phyloP scores from a whole-genome alignment of 2,113 vertebrate species.

The Zosterops lateralis region DNA sequence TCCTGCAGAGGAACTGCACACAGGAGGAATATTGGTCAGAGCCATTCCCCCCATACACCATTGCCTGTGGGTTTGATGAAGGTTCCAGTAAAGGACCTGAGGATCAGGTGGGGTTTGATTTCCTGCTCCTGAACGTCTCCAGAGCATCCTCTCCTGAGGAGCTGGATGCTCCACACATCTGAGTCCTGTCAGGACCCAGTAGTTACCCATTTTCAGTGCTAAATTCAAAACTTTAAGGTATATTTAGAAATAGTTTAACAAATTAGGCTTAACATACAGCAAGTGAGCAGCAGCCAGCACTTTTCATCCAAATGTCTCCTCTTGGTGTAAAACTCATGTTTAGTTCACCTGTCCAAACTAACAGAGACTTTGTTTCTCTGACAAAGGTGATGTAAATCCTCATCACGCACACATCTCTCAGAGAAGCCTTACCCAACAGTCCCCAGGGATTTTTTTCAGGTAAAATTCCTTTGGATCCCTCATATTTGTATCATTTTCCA shows the following conservation, averaged over 20 bases:
- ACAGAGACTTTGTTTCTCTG: background rate
- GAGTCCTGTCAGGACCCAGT: background rate
- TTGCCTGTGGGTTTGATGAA: slow-evolving; percentile 69
- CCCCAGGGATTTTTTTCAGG: background rate
- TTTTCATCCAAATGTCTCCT: background rate
- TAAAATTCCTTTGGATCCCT: background rate
- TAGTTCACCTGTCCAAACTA: background rate
- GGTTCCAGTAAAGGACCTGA: slow-evolving; percentile 47
- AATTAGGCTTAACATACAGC: background rate
- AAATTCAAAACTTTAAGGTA: background rate
- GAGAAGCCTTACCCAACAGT: background rate
- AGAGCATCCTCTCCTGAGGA: background rate
- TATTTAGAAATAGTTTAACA: background rate
- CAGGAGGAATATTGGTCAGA: slow-evolving; percentile 64
- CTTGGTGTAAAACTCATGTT: background rate
- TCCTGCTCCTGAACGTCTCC: background rate
- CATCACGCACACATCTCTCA: background rate
- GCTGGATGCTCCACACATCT: background rate
- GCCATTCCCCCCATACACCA: slow-evolving; percentile 56
- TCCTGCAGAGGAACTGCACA: slow-evolving; percentile 73
- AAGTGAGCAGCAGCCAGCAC: background rate
- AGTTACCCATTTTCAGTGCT: background rate
- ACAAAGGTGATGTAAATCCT: background rate
- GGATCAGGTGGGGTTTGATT: slow-evolving; percentile 44
- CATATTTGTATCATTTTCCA: background rate